Evolutionary conservation across 1,140 invertebrate species (phyloP).

Genomic region (Bilobella aurantiaca): DNA sequence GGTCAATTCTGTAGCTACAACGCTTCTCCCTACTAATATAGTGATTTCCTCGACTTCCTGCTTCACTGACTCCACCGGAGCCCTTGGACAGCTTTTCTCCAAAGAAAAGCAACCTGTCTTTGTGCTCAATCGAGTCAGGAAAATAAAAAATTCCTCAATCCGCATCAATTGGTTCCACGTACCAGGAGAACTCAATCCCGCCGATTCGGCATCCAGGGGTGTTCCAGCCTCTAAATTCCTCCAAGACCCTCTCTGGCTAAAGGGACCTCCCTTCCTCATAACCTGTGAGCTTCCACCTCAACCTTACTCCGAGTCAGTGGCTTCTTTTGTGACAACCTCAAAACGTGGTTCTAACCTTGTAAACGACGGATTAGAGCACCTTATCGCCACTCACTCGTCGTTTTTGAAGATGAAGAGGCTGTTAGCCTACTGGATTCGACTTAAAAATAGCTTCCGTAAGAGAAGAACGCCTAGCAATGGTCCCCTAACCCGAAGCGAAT

Average conservation of each 20-base stretch:
- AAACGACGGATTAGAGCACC: slow-evolving; percentile 20
- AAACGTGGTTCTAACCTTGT: neutral
- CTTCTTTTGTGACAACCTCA: neutral
- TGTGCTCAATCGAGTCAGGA: slow-evolving; percentile 40
- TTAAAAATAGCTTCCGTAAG: slow-evolving; percentile 27
- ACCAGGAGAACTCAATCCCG: slow-evolving; percentile 39
- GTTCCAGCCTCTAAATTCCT: slow-evolving; percentile 31
- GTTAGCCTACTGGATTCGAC: slow-evolving; percentile 18
- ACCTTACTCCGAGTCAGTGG: neutral
- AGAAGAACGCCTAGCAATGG: neutral
- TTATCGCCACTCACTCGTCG: slow-evolving; percentile 12
- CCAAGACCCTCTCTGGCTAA: slow-evolving; percentile 39
- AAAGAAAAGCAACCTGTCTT: slow-evolving; percentile 37
- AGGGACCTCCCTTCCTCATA: slow-evolving; percentile 33
- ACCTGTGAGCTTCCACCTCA: neutral
- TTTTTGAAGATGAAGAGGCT: slow-evolving; percentile 23
- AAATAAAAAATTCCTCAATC: slow-evolving; percentile 37
- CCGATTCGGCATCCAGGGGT: slow-evolving; percentile 42
- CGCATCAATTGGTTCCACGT: slow-evolving; percentile 41
- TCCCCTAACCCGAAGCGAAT: neutral
- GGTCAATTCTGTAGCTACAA: neutral
- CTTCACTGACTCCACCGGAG: slow-evolving; percentile 39
- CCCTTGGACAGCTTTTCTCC: slow-evolving; percentile 35
- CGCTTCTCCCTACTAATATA: neutral
- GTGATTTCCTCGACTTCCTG: neutral